Percentiles rank a stretch among this genome's conserved stretches.
phyloP scores from a whole-genome alignment of 2,888 invertebrate genomes.

The Drosophila neotestacea region DNA sequence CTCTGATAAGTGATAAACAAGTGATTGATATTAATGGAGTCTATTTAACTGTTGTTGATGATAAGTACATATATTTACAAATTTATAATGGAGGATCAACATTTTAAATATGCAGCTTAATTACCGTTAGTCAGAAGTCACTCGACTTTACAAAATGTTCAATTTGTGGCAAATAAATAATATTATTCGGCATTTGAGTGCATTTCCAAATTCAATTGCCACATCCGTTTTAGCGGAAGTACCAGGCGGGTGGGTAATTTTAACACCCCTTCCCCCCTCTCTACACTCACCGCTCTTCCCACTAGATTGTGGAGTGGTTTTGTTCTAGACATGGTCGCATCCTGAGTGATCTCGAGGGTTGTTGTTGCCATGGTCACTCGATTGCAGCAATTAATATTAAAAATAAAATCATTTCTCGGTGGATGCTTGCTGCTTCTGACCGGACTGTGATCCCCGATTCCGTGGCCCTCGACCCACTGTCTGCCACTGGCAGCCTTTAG shows the following conservation, averaged over 20 bases:
- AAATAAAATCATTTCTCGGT: constrained; percentile 68
- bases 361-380: constrained; percentile 77
- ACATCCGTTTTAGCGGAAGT: constrained; percentile 52
- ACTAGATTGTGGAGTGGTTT: constrained; percentile 17
- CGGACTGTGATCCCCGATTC: constrained; percentile 18
- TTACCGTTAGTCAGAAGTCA: not conserved
- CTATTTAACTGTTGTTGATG: not conserved
- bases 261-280: not conserved
- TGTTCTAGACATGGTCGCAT: constrained; percentile 23
- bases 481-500: constrained; percentile 43
- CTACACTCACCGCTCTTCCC: not conserved
- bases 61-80: too few relatives aligned
- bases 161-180: constrained; percentile 24
- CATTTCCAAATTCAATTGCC: constrained; percentile 69
- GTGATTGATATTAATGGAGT: not conserved
- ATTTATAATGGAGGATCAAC: not conserved
- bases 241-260: constrained; percentile 43
- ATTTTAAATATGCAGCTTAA: constrained; percentile 3
- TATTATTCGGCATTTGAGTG: constrained; percentile 6
- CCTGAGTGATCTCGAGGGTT: constrained; percentile 56
- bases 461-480: constrained; percentile 9
- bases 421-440: constrained; percentile 45
- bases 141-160: not conserved
- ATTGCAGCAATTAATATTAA: constrained; percentile 80
- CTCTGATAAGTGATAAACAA: not conserved